Conservation (phyloP, 2,113 vertebrate genomes). For the Pollimyrus isidori region DNA sequence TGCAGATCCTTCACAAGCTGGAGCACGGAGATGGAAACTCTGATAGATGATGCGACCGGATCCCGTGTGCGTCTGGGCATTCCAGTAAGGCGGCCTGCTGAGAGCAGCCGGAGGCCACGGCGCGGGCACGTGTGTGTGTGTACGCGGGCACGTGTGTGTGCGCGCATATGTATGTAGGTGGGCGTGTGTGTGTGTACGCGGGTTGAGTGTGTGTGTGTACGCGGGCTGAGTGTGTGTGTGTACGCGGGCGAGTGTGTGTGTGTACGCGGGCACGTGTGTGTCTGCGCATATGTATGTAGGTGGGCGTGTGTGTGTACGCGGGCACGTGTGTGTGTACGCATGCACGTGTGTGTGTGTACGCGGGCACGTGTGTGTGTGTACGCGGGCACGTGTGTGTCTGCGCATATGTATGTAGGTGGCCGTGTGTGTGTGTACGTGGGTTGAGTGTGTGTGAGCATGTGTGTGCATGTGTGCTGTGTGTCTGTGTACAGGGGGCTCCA, state of each 20-base stretch:
- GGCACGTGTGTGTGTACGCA: not conserved
- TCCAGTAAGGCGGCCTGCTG: conserved; percentile 33
- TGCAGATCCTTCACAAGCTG: conserved; percentile 41
- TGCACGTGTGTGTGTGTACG: conserved; percentile 21
- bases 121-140: not conserved
- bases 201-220: not conserved
- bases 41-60: conserved; percentile 52
- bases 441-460: not conserved
- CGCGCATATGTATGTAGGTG: not conserved
- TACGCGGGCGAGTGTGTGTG: not conserved
- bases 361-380: not conserved
- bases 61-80: conserved; percentile 40
- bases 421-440: no score
- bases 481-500: no score
- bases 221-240: not conserved
- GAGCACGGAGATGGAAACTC: conserved; percentile 38
- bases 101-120: not conserved
- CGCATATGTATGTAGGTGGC: no score
- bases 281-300: no score
- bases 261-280: no score
- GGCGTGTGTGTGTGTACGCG: no score
- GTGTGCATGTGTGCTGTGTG: not conserved
- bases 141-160: conserved; percentile 20
- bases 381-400: conserved; percentile 26
- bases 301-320: not conserved